phyloP scores from a whole-genome alignment of 2,888 invertebrate species.

The Geophilus truncorum region DNA sequence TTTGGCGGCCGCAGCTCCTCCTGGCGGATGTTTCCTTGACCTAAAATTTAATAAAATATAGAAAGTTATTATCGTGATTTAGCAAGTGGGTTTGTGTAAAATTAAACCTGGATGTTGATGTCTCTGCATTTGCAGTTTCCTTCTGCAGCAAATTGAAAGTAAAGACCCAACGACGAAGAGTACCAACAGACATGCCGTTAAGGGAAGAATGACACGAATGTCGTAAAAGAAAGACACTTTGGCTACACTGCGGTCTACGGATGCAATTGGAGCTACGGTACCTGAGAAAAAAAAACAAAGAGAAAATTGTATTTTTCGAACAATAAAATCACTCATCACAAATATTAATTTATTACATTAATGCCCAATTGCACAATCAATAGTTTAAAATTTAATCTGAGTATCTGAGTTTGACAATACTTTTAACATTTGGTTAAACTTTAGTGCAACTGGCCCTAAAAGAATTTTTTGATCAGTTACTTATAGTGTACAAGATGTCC shows the following conservation, averaged over 20 bases:
- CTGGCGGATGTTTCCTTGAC: neutral
- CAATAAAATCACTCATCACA: no score
- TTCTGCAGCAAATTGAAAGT: constrained; percentile 8
- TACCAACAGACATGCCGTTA: neutral
- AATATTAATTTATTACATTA: no score
- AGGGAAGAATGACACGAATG: constrained; percentile 2
- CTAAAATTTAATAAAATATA: neutral
- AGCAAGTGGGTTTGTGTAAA: neutral
- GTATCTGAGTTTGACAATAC: no score
- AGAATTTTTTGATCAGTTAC: no score
- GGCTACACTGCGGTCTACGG: neutral
- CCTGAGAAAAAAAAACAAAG: no score
- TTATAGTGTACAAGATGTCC: no score
- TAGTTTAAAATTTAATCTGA: no score
- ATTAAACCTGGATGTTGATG: neutral
- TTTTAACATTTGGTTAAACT: no score
- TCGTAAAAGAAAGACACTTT: constrained; percentile 14
- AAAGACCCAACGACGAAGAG: neutral
- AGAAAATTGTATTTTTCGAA: no score
- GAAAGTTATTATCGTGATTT: neutral
- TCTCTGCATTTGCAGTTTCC: neutral
- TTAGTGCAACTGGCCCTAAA: no score
- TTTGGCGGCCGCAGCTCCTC: neutral
- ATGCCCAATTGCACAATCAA: no score
- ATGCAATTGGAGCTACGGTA: constrained; percentile 21